A percentile compares a stretch with the other conserved stretches of the same genome.
These are phyloP conservation scores for Euborellia annulipes DNA, from an alignment of 1,140 invertebrate genomes.

Conservation along the genomic window DNA sequence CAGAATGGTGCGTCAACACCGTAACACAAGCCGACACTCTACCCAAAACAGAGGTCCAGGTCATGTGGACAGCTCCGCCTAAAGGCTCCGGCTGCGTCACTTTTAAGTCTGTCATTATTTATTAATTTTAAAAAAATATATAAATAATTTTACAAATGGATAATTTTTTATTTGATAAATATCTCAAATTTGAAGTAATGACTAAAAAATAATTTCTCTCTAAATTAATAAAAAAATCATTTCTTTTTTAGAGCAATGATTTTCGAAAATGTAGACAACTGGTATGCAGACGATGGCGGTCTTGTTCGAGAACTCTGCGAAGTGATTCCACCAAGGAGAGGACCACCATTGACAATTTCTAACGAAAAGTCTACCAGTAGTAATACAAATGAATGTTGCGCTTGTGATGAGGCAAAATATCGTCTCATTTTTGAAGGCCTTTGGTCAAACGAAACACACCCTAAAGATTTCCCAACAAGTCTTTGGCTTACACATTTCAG, in stretches of 20 bases:
- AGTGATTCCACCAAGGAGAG: too few species aligned
- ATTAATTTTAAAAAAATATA: conserved; percentile 3
- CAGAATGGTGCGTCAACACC: conserved; percentile 75
- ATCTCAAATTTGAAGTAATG: too few species aligned
- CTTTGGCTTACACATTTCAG: conserved; percentile 92
- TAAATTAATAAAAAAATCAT: too few species aligned
- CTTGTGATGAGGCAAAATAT: conserved; percentile 84
- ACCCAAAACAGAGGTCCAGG: conserved; percentile 73
- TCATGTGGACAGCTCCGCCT: conserved; percentile 78
- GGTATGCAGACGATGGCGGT: conserved; percentile 81
- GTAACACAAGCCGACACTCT: conserved; percentile 59
- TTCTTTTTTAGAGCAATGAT: conserved; percentile 62
- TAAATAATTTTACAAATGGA: too few species aligned
- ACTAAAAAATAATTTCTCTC: too few species aligned
- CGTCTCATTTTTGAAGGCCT: conserved; percentile 86
- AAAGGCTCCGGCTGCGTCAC: conserved; percentile 70
- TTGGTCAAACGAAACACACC: conserved; percentile 92
- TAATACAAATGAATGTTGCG: conserved; percentile 46
- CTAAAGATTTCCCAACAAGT: conserved; percentile 87
- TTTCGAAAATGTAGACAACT: conserved; percentile 59
- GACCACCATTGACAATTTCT: too few species aligned
- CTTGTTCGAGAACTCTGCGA: conserved; percentile 74
- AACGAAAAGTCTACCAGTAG: too few species aligned
- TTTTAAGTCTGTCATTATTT: conserved; percentile 40
- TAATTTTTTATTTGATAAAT: too few species aligned